Evolutionary conservation across 1,140 invertebrate genomes (phyloP), one percentile per base, ranked within the genome.

Genomic region (Drosophila carrolli): DNA sequence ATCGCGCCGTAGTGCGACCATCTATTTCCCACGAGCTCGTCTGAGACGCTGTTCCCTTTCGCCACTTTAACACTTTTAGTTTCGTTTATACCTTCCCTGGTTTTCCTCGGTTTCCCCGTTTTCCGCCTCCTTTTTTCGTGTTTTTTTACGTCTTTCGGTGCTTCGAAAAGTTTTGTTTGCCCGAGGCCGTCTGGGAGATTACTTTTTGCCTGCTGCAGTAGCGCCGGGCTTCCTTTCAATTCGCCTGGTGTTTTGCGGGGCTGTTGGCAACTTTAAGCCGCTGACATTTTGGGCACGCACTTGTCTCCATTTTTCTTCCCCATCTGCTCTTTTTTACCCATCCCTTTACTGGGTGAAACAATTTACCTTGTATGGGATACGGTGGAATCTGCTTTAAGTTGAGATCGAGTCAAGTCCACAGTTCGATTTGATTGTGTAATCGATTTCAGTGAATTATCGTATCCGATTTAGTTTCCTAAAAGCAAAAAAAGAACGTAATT

Each of bases 21-120:
- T 53, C 35, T 27, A 63, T 56, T 66, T 74, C 32, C 53, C 53
- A 41, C 37, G 37, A 56, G 50, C 29, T 53, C 44, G 27, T 29
- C 46, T 48, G 19, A 57, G 59, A 16, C 43, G 37, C 35, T 76
- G 55, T 72, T 78, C 78, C 62, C 70, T 62, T 88, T 76, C 75
- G 68, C 75, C 83, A 73, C 79, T 82, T 86, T 79, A 83, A 88
- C 83, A 88, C 83, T 88, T 86, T 86, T 83, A 86, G 83, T 83
- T 74, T 75, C 50, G 71, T 60, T 74, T 68, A 57, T 65, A 35
- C 58, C 55, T 53, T 37, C 16, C 7, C 32, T 5, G 9, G 61
- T 37, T 58, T 58, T 67, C 9, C 16, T 32, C 38, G 13, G 8
- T 47, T 47, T 48, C 2, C 23, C 1, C 13, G 53, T 35, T 48